These are phyloP conservation scores for Axea sp. DNA, from an alignment of 2,888 invertebrate species.

Conservation along the genomic window DNA sequence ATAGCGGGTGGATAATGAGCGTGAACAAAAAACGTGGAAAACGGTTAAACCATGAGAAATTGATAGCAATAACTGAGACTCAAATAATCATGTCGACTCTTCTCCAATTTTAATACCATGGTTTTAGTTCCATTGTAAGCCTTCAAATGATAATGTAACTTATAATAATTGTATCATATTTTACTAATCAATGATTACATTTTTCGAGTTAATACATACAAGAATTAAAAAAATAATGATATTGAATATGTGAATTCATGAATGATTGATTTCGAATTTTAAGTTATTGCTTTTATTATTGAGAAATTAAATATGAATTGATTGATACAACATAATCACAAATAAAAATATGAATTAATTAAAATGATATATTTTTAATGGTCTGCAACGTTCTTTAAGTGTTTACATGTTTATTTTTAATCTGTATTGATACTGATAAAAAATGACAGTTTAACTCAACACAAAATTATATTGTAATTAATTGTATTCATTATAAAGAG, in stretches of 20 bases:
- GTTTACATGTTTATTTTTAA: too few species aligned
- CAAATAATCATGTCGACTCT: conserved; percentile 37
- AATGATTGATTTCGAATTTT: too few species aligned
- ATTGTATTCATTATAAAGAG: too few species aligned
- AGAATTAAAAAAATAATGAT: conserved; percentile 11
- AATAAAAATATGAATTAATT: too few species aligned
- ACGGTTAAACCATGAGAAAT: conserved; percentile 50
- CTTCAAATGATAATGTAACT: conserved; percentile 40
- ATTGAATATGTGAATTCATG: conserved; percentile 4
- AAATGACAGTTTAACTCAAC: too few species aligned
- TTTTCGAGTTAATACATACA: neutral
- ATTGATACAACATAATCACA: too few species aligned
- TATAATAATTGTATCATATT: conserved; percentile 47
- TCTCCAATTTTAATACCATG: conserved; percentile 38
- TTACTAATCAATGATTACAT: conserved; percentile 32
- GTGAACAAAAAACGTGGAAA: conserved; percentile 44
- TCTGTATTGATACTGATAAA: too few species aligned
- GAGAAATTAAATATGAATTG: too few species aligned
- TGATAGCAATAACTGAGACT: conserved; percentile 33
- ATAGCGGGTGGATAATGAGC: conserved; percentile 42
- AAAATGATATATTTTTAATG: too few species aligned
- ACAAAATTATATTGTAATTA: too few species aligned
- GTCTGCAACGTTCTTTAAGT: too few species aligned
- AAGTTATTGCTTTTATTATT: too few species aligned
- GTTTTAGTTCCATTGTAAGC: conserved; percentile 56